These are phyloP conservation scores for Halesus radiatus DNA, from an alignment of 1,140 invertebrate genomes.

Conservation along the genomic window DNA sequence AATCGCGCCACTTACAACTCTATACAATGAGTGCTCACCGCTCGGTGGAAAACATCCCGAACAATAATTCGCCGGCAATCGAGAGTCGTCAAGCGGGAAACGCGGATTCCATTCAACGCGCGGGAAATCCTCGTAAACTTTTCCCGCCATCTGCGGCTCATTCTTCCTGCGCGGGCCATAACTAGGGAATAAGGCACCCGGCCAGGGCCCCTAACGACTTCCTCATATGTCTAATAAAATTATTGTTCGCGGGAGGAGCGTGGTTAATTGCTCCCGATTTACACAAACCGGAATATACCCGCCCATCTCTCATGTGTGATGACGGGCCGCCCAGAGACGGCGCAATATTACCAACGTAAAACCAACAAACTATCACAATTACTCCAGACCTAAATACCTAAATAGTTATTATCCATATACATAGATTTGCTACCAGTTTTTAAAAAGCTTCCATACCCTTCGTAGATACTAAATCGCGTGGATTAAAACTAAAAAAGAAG, in stretches of 20 bases:
- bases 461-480: no score
- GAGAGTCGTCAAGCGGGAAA: slow-evolving; percentile 38
- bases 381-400: no score
- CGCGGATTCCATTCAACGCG: neutral
- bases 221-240: slow-evolving; percentile 51
- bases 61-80: slow-evolving; percentile 46
- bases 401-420: no score
- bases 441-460: no score
- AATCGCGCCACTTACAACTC: slow-evolving; percentile 44
- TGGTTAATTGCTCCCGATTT: slow-evolving; percentile 47
- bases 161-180: no score
- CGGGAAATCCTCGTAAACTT: slow-evolving; percentile 39
- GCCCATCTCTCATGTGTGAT: slow-evolving; percentile 6
- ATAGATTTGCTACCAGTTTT: no score
- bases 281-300: slow-evolving; percentile 34
- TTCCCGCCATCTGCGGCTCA: slow-evolving; percentile 32
- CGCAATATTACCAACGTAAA: neutral
- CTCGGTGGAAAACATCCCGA: slow-evolving; percentile 40
- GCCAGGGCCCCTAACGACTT: slow-evolving; percentile 16
- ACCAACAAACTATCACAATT: no score
- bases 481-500: no score
- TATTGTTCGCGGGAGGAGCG: slow-evolving; percentile 40
- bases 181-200: neutral
- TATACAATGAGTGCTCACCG: slow-evolving; percentile 41
- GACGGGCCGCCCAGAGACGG: slow-evolving; percentile 3